These are phyloP conservation scores for Toxotes jaculatrix DNA, from an alignment of 2,113 vertebrate genomes.

Conservation along the genomic window DNA sequence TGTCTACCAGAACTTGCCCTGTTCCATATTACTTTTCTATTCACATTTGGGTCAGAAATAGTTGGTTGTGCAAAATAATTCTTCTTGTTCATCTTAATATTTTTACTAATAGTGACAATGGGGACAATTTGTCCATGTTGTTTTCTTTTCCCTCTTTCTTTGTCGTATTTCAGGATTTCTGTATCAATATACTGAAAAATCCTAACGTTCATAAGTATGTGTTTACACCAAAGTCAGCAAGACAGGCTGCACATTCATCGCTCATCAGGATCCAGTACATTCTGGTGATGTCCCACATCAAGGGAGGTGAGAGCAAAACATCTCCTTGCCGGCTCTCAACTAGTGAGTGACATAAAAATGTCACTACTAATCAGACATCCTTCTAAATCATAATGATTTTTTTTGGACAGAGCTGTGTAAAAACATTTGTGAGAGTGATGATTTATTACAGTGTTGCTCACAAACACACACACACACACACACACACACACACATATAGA, in stretches of 20 bases:
- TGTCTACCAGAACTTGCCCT: neutral
- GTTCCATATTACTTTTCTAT: neutral
- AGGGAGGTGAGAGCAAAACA: constrained; percentile 13
- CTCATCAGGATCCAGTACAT: constrained; percentile 27
- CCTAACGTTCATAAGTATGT: neutral
- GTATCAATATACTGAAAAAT: neutral
- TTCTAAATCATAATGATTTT: constrained; percentile 52
- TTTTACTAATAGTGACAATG: neutral
- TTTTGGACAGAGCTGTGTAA: constrained; percentile 40
- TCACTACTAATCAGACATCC: constrained; percentile 47
- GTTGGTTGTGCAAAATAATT: no score
- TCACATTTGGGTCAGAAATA: neutral
- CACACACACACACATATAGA: neutral
- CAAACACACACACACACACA: neutral
- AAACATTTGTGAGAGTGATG: constrained; percentile 48
- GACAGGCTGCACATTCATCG: constrained; percentile 17
- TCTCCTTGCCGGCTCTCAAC: constrained; percentile 22
- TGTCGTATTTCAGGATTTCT: neutral
- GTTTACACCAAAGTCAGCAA: constrained; percentile 14
- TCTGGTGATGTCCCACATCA: constrained; percentile 14
- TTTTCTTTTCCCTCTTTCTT: neutral
- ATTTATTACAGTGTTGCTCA: constrained; percentile 38
- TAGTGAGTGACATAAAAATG: constrained; percentile 42
- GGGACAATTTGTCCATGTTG: neutral
- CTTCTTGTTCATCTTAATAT: neutral